Conservation (phyloP, 2,797 vertebrate species). For the Cuculus canorus region DNA sequence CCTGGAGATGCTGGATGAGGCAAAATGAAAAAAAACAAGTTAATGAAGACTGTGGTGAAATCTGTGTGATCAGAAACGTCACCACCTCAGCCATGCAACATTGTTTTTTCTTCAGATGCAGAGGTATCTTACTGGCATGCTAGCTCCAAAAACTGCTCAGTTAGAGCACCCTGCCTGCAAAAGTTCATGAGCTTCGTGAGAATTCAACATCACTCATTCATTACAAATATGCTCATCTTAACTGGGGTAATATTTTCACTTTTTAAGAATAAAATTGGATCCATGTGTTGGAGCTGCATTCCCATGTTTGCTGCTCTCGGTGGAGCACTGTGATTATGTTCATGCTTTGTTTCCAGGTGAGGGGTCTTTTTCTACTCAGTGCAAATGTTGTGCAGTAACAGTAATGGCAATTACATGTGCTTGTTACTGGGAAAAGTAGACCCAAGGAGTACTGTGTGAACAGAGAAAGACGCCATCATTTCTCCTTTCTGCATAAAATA, state of each 20-base stretch:
- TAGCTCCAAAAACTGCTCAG: background rate
- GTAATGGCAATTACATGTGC: accelerated
- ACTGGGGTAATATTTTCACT: background rate
- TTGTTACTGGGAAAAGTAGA: background rate
- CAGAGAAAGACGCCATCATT: background rate
- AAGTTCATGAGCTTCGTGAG: background rate
- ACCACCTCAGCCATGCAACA: background rate
- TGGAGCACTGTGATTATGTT: background rate
- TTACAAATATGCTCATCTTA: background rate
- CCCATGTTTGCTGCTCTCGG: accelerated
- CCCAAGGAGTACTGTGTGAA: background rate
- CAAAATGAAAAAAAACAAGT: background rate
- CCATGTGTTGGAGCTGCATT: background rate
- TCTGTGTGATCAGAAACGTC: background rate
- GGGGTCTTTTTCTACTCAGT: background rate
- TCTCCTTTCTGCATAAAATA: background rate
- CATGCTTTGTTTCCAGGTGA: background rate
- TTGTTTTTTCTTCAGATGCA: background rate
- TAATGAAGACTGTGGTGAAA: background rate
- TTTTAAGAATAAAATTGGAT: background rate
- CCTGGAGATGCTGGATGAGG: background rate
- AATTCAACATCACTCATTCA: background rate
- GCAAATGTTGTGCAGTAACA: background rate
- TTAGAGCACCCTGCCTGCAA: background rate
- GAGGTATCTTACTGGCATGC: background rate